A percentile compares a stretch with the other conserved stretches of the same genome.
Conservation (phyloP, 1,140 invertebrate species). For the Aricia agestis region DNA sequence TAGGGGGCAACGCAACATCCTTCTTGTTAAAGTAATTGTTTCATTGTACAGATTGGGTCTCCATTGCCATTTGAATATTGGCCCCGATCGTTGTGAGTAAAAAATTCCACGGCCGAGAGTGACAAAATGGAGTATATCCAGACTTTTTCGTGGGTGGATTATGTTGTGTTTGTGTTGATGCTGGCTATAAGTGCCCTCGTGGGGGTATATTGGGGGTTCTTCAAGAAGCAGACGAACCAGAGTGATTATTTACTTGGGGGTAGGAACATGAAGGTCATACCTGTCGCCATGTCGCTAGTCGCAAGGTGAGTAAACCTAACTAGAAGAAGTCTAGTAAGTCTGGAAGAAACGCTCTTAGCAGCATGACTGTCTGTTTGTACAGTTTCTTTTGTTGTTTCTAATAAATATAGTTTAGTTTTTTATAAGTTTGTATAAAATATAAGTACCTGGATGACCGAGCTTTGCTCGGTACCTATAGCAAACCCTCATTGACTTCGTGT, state of each 20-base stretch:
- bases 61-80: slow-evolving; percentile 47
- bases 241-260: slow-evolving; percentile 88
- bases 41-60: slow-evolving; percentile 69
- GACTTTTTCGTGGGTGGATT: slow-evolving; percentile 81
- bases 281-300: slow-evolving; percentile 86
- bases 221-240: slow-evolving; percentile 77
- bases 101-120: slow-evolving; percentile 42
- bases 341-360: too few relatives aligned
- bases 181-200: slow-evolving; percentile 81
- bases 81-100: slow-evolving; percentile 35
- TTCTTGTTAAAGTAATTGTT: slow-evolving; percentile 75
- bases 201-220: slow-evolving; percentile 83
- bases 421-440: too few relatives aligned
- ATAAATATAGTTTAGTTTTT: too few relatives aligned
- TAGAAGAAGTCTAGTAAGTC: too few relatives aligned
- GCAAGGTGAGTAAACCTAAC: slow-evolving; percentile 77
- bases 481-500: too few relatives aligned
- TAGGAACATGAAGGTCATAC: slow-evolving; percentile 85
- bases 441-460: too few relatives aligned
- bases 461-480: too few relatives aligned
- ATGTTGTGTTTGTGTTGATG: slow-evolving; percentile 84
- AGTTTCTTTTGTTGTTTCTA: too few relatives aligned
- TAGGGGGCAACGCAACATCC: slow-evolving; percentile 73
- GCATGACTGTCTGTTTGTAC: too few relatives aligned
- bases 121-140: slow-evolving; percentile 71